Conservation (phyloP, 2,113 vertebrate genomes). For the Lathamus discolor region DNA sequence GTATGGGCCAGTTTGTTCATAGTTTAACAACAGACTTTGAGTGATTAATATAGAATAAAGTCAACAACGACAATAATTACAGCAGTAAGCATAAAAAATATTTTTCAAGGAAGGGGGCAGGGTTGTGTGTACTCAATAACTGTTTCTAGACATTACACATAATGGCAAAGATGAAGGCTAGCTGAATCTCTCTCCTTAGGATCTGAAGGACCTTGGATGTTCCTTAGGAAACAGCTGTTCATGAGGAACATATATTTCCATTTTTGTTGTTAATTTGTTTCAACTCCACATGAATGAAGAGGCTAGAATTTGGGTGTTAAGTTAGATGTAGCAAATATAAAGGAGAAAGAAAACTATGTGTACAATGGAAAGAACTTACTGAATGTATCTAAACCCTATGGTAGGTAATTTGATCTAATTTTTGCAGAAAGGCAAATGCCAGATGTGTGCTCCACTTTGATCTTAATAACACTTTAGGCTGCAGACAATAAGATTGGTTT, state of each 20-base stretch:
- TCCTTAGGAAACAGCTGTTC: background rate
- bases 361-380: constrained; percentile 54
- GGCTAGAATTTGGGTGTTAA: constrained; percentile 35
- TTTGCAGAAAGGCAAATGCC: constrained; percentile 82
- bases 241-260: background rate
- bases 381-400: constrained; percentile 65
- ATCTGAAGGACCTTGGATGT: constrained; percentile 9
- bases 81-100: background rate
- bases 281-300: constrained; percentile 27
- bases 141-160: background rate
- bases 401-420: constrained; percentile 79
- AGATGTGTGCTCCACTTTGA: constrained; percentile 86
- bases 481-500: constrained; percentile 89
- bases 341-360: constrained; percentile 37
- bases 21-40: background rate
- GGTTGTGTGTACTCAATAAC: background rate
- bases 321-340: constrained; percentile 32
- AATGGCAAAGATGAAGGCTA: background rate
- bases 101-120: background rate
- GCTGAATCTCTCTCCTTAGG: background rate
- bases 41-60: background rate
- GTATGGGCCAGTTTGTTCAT: background rate
- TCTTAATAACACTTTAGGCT: constrained; percentile 86
- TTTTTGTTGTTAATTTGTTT: constrained; percentile 31
- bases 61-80: background rate